Base-by-base conservation (phyloP, 2,797 vertebrate genomes). In the Poecile montanus region DNA sequence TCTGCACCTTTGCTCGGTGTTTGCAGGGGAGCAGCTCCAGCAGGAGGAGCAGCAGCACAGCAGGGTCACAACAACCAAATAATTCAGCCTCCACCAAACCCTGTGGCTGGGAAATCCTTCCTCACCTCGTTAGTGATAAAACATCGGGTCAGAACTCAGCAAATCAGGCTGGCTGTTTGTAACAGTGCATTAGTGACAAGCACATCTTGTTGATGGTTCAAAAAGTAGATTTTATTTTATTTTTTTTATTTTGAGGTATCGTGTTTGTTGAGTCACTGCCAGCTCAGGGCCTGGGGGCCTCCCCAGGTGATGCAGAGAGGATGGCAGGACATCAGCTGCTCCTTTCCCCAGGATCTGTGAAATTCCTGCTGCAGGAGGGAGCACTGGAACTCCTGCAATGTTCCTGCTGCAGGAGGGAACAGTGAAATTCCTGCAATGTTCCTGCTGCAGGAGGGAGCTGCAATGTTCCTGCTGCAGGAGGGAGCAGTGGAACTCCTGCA, bases 121-220 rank as follows among this genome's bases (percentile, higher is more conserved):
- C 67, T 54, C 10, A 1, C 38, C 56, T 30, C 22, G 5, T 30
- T 7, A 15, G 47, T 7, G 29, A 15, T 13, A 11, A 45, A 67
- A 10, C 21, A 1, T 11, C 3, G 40, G 70, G 29, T 38, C 26
- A 47, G 16, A 71, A 58, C 0, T 5, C 57, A 3, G 11, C 16
- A 25, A 13, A 34, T 10, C 18, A 25, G 26, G 1, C 10, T 50
- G 54, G 67, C 8, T 9, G 1, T 27, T 65, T 54, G 58, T 76
- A 44, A 6, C 75, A 36, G 51, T 1, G 25, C 15, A 0, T 53
- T 48, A 27, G 29, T 15, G 45, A 11, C 36, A 7, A 0, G 12
- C 63, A n/a, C 18, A 0, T n/a, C 22, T 2, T 1, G 23, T 13
- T 1, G 3, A 6, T 8, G 15, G 25, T 13, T 32, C 5, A 11